Evolutionary conservation across 2,113 vertebrate genomes (phyloP).

Genomic region (Balaeniceps rex): DNA sequence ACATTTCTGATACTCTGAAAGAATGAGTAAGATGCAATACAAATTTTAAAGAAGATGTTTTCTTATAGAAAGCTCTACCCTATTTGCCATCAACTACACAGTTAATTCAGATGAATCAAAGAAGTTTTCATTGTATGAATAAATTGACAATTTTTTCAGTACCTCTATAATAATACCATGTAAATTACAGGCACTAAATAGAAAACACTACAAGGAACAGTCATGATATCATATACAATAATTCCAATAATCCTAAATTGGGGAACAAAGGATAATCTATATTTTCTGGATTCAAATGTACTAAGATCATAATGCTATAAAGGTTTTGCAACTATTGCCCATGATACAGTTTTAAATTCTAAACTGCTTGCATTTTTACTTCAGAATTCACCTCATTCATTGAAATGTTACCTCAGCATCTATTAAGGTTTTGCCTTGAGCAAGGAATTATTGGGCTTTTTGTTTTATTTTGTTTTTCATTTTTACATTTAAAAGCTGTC

Average conservation of each 20-base stretch:
- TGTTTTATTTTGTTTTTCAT: slow-evolving; percentile 32
- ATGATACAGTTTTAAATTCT: slow-evolving; percentile 28
- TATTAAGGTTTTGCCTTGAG: slow-evolving; percentile 55
- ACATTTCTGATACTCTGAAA: not conserved
- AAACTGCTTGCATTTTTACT: slow-evolving; percentile 15
- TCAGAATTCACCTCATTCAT: slow-evolving; percentile 40
- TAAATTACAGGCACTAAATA: slow-evolving; percentile 22
- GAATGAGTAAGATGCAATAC: not conserved
- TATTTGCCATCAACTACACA: not conserved
- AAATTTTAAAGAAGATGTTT: not conserved
- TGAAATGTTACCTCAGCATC: slow-evolving; percentile 38
- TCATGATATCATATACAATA: not conserved
- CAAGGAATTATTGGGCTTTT: slow-evolving; percentile 53
- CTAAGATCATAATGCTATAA: not conserved
- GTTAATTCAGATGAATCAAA: not conserved
- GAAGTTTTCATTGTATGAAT: not conserved
- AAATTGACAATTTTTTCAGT: not conserved
- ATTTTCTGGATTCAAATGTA: not conserved
- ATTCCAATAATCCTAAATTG: not conserved
- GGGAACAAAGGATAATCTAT: not conserved
- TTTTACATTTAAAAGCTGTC: slow-evolving; percentile 59
- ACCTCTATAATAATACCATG: not conserved
- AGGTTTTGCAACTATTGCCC: not conserved
- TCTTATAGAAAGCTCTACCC: not conserved
- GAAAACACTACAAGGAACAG: not conserved